Evolutionary conservation across 2,797 vertebrate genomes (phyloP), one percentile per base, ranked within the genome.

Genomic region (Hydrophis major): DNA sequence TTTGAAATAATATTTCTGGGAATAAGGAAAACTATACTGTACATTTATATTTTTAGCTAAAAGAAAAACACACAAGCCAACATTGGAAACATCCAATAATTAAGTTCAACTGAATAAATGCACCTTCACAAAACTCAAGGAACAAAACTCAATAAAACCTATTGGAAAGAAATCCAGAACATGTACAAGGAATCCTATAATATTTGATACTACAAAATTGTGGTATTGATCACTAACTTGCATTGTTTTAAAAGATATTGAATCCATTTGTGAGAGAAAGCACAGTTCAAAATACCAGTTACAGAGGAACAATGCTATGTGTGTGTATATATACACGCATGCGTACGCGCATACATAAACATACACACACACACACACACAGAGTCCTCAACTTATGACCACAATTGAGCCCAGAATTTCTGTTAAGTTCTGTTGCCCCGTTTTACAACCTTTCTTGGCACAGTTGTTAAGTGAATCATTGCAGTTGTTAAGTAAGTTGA

Each of bases 101-200:
- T 57, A 57, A 88, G 95, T 94, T 94, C 55, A 32, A 32, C 60
- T 93, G 93, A 96, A 94, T 92, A 59, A 37, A 91, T 90, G 93
- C 94, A 89, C 22, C n/a, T 63, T 92, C n/a, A 4, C 37, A 78
- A 78, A 78, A 78, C 37, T 78, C 37, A 22, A 78, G 37, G 32
- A 78, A 20, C 37, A 42, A 78, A 74, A 74, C 32, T 74, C 6
- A 74, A 74, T 74, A 74, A 74, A 74, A 20, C 16, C 3, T 18
- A 78, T 11, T 78, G 20, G 18, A 78, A 42, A 42, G 74, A 78
- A 78, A 42, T 78, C 37, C 74, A 78, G 20, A 78, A 78, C 18
- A 78, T 8, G 0, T 4, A 78, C 74, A 78, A 78, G 37, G 69
- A 74, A 78, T 78, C 20, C 8, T 78, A 11, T 25, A 78, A 42